A percentile compares a stretch with the other conserved stretches of the same genome.
These are phyloP conservation scores for Lottia scabra DNA, from an alignment of 2,888 invertebrate species.

Conservation along the genomic window DNA sequence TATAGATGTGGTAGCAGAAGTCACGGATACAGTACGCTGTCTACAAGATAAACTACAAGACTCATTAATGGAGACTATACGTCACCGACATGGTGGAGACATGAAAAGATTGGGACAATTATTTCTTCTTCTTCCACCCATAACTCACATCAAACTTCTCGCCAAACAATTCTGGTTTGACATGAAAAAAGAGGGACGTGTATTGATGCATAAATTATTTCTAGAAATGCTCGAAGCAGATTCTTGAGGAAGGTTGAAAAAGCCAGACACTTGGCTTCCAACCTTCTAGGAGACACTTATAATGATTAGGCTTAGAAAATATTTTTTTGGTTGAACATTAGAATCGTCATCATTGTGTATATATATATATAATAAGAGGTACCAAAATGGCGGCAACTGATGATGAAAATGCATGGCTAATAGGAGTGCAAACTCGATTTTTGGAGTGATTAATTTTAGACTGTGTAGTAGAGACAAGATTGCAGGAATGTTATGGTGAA, in stretches of 20 bases:
- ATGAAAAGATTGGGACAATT: slow-evolving; percentile 83
- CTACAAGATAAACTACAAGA: slow-evolving; percentile 89
- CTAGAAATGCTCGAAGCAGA: slow-evolving; percentile 89
- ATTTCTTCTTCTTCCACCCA: slow-evolving; percentile 86
- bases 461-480: no score
- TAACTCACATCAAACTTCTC: slow-evolving; percentile 90
- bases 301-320: no score
- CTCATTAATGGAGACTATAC: slow-evolving; percentile 88
- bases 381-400: no score
- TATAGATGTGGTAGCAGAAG: slow-evolving; percentile 89
- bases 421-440: no score
- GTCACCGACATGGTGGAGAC: slow-evolving; percentile 72
- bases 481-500: no score
- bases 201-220: slow-evolving; percentile 96
- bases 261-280: not conserved
- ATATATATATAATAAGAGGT: no score
- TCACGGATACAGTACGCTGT: slow-evolving; percentile 85
- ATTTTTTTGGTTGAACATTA: no score
- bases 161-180: slow-evolving; percentile 91
- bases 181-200: slow-evolving; percentile 87
- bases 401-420: no score
- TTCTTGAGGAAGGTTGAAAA: slow-evolving; percentile 46
- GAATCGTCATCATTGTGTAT: no score
- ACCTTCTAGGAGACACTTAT: no score
- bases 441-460: no score